A percentile compares a stretch with the other conserved stretches of the same genome.
These are phyloP conservation scores for Amblyopsis hoosieri DNA, from an alignment of 2,797 vertebrate species.

Conservation along the genomic window DNA sequence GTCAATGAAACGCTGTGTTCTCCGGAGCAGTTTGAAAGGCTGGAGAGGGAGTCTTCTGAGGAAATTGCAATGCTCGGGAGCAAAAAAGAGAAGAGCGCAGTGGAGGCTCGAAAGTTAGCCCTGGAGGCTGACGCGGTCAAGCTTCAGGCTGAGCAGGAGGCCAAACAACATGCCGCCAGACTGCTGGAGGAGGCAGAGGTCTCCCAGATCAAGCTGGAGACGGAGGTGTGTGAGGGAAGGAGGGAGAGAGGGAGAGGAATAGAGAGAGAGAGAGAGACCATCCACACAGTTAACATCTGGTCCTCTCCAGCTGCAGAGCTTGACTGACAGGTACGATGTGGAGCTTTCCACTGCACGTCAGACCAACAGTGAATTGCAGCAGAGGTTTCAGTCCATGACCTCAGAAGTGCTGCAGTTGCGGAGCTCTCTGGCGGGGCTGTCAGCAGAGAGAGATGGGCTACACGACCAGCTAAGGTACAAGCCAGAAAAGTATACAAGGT, in stretches of 20 bases:
- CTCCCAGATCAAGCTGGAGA: slow-evolving; percentile 51
- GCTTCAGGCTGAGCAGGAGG: slow-evolving; percentile 53
- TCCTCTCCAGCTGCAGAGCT: slow-evolving; percentile 59
- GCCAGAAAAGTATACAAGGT: slow-evolving; percentile 7
- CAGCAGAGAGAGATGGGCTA: slow-evolving; percentile 68
- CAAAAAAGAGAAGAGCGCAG: slow-evolving; percentile 48
- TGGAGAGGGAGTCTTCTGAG: slow-evolving; percentile 59
- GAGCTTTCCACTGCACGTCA: slow-evolving; percentile 53
- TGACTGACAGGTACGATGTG: slow-evolving; percentile 49
- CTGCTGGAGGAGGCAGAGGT: slow-evolving; percentile 58
- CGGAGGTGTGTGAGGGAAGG: slow-evolving; percentile 46
- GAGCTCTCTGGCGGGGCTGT: slow-evolving; percentile 56
- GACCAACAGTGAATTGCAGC: slow-evolving; percentile 61
- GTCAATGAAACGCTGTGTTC: background rate
- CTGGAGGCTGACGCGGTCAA: slow-evolving; percentile 55
- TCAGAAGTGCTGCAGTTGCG: slow-evolving; percentile 68
- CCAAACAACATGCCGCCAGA: slow-evolving; percentile 47
- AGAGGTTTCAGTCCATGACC: slow-evolving; percentile 52
- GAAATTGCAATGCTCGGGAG: slow-evolving; percentile 59
- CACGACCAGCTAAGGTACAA: slow-evolving; percentile 73
- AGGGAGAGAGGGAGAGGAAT: too few species aligned
- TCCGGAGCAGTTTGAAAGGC: slow-evolving; percentile 58
- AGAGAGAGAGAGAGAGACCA: too few species aligned
- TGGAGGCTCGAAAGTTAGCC: slow-evolving; percentile 52
- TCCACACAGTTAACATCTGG: background rate